Percentiles rank a stretch among this genome's conserved stretches.
phyloP scores from a whole-genome alignment of 92 coral and sea anemone species.

The Plumapathes pennacea region DNA sequence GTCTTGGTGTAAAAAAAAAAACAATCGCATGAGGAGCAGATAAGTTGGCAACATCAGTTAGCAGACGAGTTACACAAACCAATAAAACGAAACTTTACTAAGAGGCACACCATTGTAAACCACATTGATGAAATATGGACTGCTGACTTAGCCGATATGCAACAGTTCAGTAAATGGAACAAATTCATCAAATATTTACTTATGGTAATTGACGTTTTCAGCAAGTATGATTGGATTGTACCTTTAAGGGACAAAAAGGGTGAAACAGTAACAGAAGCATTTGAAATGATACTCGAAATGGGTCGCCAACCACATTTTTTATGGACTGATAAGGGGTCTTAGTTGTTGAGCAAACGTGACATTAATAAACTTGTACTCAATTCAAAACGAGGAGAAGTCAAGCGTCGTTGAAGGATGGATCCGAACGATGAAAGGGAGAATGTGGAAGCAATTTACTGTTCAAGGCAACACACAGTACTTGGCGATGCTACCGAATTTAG shows the following conservation, averaged over 20 bases:
- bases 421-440: neutral
- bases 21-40: no score
- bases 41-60: no score
- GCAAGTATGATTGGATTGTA: no score
- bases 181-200: neutral
- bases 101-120: neutral
- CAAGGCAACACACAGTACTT: neutral
- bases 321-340: neutral
- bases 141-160: neutral
- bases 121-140: neutral
- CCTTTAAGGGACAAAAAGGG: no score
- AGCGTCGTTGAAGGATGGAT: neutral
- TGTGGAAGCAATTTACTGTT: neutral
- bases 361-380: neutral
- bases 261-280: neutral
- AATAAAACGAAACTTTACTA: neutral
- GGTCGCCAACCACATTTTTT: neutral
- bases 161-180: neutral
- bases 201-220: neutral
- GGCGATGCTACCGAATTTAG: neutral
- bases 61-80: no score
- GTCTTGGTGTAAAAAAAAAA: no score
- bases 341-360: neutral
- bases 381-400: neutral
- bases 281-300: neutral